These are phyloP conservation scores for Labeo rohita DNA, from an alignment of 2,113 vertebrate genomes.

Conservation along the genomic window DNA sequence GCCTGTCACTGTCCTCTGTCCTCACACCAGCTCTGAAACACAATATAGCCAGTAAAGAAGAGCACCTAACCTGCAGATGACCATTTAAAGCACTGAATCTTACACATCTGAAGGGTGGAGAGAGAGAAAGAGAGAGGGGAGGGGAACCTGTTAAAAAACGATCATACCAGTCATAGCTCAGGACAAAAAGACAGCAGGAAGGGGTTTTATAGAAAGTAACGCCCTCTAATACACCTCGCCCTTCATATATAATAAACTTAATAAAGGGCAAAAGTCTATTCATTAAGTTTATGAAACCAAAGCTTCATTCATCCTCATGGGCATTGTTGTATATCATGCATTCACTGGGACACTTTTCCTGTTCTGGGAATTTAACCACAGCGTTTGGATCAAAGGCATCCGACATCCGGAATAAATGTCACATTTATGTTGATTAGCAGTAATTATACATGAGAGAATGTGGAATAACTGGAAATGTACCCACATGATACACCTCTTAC, in stretches of 20 bases:
- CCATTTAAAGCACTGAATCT: constrained; percentile 13
- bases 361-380: constrained; percentile 50
- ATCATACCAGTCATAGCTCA: constrained; percentile 8
- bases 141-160: not conserved
- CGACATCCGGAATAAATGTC: constrained; percentile 33
- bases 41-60: not conserved
- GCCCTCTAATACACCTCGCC: not conserved
- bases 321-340: constrained; percentile 18
- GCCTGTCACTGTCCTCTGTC: constrained; percentile 22
- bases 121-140: not conserved
- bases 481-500: not conserved
- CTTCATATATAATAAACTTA: not conserved
- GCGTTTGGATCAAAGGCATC: constrained; percentile 48
- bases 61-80: constrained; percentile 1
- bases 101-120: not conserved
- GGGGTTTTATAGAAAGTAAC: not conserved
- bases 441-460: constrained; percentile 22
- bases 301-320: constrained; percentile 28
- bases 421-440: constrained; percentile 21
- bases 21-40: constrained; percentile 32
- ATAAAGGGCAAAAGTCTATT: constrained; percentile 25
- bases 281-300: not conserved
- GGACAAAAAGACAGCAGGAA: not conserved
- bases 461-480: constrained; percentile 11
- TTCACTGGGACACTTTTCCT: constrained; percentile 42